Evolutionary conservation across 2,797 vertebrate genomes (phyloP).

Genomic region (Manis crassicaudata): DNA sequence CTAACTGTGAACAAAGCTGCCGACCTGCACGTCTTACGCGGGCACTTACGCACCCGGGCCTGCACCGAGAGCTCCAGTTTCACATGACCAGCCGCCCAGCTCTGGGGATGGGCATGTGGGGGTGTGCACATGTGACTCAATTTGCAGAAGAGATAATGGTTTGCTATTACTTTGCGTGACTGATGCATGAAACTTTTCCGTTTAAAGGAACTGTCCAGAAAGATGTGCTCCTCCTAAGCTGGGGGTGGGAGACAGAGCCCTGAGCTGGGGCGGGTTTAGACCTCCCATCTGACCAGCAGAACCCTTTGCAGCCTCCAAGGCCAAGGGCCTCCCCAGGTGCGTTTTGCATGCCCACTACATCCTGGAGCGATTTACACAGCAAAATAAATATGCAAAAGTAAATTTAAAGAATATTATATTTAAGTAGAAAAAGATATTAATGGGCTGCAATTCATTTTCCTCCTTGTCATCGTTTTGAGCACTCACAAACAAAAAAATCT

Average conservation of each 20-base stretch:
- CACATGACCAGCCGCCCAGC: too few relatives aligned
- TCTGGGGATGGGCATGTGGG: too few relatives aligned
- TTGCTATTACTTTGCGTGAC: neutral
- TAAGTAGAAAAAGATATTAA: neutral
- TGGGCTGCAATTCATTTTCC: neutral
- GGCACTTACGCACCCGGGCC: too few relatives aligned
- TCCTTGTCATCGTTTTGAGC: conserved; percentile 20
- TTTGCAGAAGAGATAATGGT: neutral
- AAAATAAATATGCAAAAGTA: neutral
- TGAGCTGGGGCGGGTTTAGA: rapidly evolving
- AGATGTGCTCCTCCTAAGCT: neutral
- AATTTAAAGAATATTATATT: neutral
- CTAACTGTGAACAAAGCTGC: neutral
- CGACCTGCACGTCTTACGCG: too few relatives aligned
- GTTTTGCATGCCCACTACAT: rapidly evolving
- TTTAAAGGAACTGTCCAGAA: neutral
- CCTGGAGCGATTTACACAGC: neutral
- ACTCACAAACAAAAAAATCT: conserved; percentile 38
- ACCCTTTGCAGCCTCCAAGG: rapidly evolving
- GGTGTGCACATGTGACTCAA: rapidly evolving
- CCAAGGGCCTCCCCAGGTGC: rapidly evolving
- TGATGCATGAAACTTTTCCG: too few relatives aligned
- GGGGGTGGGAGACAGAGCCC: neutral
- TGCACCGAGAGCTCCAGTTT: too few relatives aligned
- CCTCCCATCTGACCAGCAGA: rapidly evolving